These are phyloP conservation scores for Nipponia nippon DNA, from an alignment of 2,113 vertebrate species.

Conservation along the genomic window DNA sequence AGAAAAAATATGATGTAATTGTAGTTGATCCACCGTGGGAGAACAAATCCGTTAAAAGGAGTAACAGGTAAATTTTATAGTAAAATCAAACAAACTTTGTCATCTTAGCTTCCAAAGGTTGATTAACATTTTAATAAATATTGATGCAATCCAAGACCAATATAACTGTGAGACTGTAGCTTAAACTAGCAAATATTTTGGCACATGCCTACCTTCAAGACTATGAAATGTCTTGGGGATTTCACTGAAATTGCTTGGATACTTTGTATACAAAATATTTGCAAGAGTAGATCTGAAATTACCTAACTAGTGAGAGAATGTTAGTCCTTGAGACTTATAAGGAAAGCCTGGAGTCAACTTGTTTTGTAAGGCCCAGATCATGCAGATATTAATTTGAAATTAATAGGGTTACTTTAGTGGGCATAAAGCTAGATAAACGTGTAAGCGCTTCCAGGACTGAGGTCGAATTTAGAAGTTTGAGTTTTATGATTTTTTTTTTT, in stretches of 20 bases:
- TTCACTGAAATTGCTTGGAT: background rate
- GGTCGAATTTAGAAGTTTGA: background rate
- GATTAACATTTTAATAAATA: background rate
- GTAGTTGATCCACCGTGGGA: slow-evolving; percentile 95
- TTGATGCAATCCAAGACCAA: background rate
- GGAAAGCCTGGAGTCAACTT: background rate
- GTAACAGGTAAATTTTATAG: slow-evolving; percentile 78
- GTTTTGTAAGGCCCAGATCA: background rate
- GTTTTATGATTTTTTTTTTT: background rate
- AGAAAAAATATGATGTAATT: slow-evolving; percentile 84
- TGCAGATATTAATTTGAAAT: background rate
- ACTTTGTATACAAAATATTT: background rate
- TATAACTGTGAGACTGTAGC: background rate
- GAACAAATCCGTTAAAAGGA: slow-evolving; percentile 97
- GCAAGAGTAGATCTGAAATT: background rate
- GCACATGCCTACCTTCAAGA: background rate
- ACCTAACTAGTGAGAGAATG: background rate
- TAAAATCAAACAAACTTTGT: background rate
- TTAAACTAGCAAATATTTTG: background rate
- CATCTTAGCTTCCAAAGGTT: background rate
- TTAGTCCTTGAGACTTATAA: background rate
- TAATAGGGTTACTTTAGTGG: background rate
- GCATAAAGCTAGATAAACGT: background rate
- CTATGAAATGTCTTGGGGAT: background rate
- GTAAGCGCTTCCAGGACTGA: background rate